These are phyloP conservation scores for Trididemnum clinides DNA, from an alignment of 23 tunicate species.

Conservation along the genomic window DNA sequence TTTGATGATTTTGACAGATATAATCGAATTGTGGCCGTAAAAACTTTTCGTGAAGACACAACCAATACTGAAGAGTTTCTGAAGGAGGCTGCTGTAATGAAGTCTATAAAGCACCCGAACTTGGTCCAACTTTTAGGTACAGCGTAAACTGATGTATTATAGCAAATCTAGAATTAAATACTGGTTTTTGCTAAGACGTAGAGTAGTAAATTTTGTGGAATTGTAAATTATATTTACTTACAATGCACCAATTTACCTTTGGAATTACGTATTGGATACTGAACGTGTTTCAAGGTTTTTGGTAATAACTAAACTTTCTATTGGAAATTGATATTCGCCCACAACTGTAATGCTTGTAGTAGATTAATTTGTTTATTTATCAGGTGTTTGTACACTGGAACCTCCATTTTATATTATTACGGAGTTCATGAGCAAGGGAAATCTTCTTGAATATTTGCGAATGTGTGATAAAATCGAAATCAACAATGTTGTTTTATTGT, in stretches of 20 bases:
- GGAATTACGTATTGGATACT: no score
- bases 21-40: constrained; percentile 87
- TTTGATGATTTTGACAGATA: constrained; percentile 39
- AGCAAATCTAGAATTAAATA: no score
- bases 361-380: neutral
- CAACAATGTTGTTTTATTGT: constrained; percentile 39
- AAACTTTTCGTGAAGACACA: constrained; percentile 91
- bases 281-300: no score
- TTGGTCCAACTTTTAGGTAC: constrained; percentile 90
- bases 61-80: constrained; percentile 90
- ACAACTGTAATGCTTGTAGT: no score
- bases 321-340: no score
- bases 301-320: no score
- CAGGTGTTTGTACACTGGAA: constrained; percentile 93
- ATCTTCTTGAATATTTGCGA: constrained; percentile 81
- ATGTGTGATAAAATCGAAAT: constrained; percentile 41
- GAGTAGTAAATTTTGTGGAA: no score
- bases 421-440: constrained; percentile 94
- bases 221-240: no score
- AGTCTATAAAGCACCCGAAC: constrained; percentile 85
- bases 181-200: no score
- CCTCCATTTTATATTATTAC: constrained; percentile 96
- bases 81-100: constrained; percentile 91
- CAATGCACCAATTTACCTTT: no score
- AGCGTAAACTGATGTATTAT: no score